Base-by-base conservation (phyloP, 2,113 vertebrate species). In the Myotis yumanensis region DNA sequence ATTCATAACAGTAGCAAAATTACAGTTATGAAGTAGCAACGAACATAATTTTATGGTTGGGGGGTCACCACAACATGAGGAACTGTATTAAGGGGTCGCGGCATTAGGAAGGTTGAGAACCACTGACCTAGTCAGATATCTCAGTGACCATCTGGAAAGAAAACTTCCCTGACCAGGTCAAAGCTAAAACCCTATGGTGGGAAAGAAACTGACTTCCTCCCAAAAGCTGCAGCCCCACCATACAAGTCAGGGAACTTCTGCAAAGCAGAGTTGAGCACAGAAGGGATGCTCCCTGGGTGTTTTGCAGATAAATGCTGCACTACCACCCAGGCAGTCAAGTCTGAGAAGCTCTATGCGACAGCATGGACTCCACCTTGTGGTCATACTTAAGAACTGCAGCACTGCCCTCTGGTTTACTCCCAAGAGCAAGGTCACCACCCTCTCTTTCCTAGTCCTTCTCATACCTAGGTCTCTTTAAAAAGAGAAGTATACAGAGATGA, bases 341-440 rank as follows among this genome's bases (percentile, higher is more conserved):
- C 35, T 72, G 14, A 25, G 28, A 25, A 66, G 30, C 11, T 66
- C 48, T 76, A 52, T 81, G 64, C 0, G 18, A 52, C 32, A 46
- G 22, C 88, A 12, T 0, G 11, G 48, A 2, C 86, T 92, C 91
- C 82, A 82, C 23, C 86, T 77, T 89, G 89, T 89, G 95, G 90
- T 69, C 73, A 37, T 7, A 35, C 14, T 72, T 23, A 14, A 72
- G 64, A 90, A 96, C 57, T 92, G 71, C 59, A 88, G 32, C 86
- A 85, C 30, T n/a, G 32, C 12, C 25, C 40, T 64, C 14, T 6
- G 14, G 32, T 18, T 32, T 20, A 16, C 25, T 1, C 62, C 6
- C 28, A 64, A 90, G 35, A 54, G 18, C 18, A 10, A n/a, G 40
- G 80, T 32, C 37, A 17, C 9, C 9, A 37, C 0, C 4, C 4